Evolutionary conservation across 2,888 invertebrate species (phyloP).

Genomic region (Melanostoma scalare): DNA sequence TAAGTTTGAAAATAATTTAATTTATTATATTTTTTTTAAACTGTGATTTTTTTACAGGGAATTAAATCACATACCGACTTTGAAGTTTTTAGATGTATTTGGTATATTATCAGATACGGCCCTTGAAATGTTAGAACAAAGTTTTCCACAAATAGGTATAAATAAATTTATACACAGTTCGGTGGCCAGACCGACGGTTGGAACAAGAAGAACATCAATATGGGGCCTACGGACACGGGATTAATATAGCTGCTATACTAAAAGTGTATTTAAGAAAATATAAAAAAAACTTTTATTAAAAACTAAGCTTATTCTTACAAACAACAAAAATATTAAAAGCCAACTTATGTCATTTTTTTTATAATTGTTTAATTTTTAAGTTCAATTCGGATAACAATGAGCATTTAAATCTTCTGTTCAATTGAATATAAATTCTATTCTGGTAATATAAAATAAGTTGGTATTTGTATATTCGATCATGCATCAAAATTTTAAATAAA

Average conservation of each 20-base stretch:
- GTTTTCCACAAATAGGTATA: slow-evolving; percentile 85
- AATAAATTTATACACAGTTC: slow-evolving; percentile 92
- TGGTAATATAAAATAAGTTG: neutral
- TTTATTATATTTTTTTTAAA: slow-evolving; percentile 7
- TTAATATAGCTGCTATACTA: slow-evolving; percentile 80
- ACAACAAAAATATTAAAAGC: slow-evolving; percentile 4
- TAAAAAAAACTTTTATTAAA: slow-evolving; percentile 39
- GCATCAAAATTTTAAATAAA: neutral
- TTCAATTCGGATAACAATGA: neutral
- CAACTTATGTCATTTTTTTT: neutral
- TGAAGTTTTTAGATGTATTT: slow-evolving; percentile 91
- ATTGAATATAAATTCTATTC: neutral
- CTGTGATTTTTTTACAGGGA: slow-evolving; percentile 79
- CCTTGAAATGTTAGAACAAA: slow-evolving; percentile 83
- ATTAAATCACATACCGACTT: slow-evolving; percentile 85
- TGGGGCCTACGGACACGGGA: slow-evolving; percentile 94
- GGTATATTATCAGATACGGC: slow-evolving; percentile 87
- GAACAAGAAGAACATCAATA: slow-evolving; percentile 92
- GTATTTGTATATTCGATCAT: neutral
- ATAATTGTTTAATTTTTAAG: slow-evolving; percentile 15
- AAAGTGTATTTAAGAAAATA: slow-evolving; percentile 41
- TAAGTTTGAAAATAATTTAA: slow-evolving; percentile 82
- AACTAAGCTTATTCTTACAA: slow-evolving; percentile 50
- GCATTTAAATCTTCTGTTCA: neutral
- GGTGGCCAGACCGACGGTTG: slow-evolving; percentile 94